A percentile compares a stretch with the other conserved stretches of the same genome.
Conservation (phyloP, 1,140 invertebrate species). For the Planococcus citri region DNA sequence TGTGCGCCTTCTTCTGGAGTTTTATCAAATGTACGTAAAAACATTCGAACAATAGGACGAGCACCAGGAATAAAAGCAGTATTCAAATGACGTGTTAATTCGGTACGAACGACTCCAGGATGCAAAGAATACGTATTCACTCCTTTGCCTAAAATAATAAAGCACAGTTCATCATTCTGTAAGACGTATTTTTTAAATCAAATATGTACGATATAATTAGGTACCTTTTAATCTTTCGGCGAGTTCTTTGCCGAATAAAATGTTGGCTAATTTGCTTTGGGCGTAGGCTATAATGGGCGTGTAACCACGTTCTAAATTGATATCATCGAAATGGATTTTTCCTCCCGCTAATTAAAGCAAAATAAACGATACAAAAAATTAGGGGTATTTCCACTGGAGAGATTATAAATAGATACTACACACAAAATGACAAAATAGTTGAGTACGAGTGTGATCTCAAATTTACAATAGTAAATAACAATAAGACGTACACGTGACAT, state of each 20-base stretch:
- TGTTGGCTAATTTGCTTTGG: slow-evolving; percentile 62
- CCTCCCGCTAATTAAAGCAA: no score
- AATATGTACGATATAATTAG: no score
- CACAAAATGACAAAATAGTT: no score
- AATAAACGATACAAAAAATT: no score
- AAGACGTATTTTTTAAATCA: no score
- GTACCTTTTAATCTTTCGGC: slow-evolving; percentile 42
- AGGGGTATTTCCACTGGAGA: no score
- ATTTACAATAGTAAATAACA: no score
- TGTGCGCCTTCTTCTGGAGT: slow-evolving; percentile 56
- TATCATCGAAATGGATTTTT: slow-evolving; percentile 53
- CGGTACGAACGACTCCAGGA: slow-evolving; percentile 59
- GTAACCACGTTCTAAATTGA: slow-evolving; percentile 52
- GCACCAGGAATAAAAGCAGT: slow-evolving; percentile 36
- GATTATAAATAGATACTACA: no score
- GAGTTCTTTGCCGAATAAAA: slow-evolving; percentile 56
- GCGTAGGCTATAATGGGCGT: slow-evolving; percentile 44
- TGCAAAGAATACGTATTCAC: slow-evolving; percentile 56
- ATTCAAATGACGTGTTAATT: slow-evolving; percentile 55
- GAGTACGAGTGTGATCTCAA: no score
- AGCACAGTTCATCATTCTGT: no score
- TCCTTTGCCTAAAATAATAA: slow-evolving; percentile 31
- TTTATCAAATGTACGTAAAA: slow-evolving; percentile 41
- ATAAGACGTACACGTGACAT: no score
- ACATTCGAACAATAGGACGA: slow-evolving; percentile 28